Evolutionary conservation across 1,140 invertebrate genomes (phyloP), one percentile per base, ranked within the genome.

Genomic region (Drosophila malerkotliana): DNA sequence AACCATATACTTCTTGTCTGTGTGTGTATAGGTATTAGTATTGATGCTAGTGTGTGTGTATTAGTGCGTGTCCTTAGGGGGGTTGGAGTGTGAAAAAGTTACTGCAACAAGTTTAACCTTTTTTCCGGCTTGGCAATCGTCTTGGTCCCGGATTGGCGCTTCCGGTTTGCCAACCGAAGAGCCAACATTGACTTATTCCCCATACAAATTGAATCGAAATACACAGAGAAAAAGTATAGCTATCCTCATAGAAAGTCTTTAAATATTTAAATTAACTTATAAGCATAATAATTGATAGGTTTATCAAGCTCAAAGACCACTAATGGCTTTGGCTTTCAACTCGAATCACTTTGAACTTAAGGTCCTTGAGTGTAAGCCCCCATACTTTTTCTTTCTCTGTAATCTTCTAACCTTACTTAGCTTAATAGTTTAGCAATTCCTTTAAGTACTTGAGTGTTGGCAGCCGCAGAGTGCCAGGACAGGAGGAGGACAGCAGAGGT

Each of bases 71-170:
- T 10, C 4, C 8, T 18, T 9, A 18, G 1, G n/a, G 18, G 10
- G 5, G 51, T 6, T 9, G 15, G 30, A 49, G 30, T 61, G 28
- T 37, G 51, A 48, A 48, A 82, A 85, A 85, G 74, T 82, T 87
- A 59, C 55, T 78, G 82, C 82, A 87, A 85, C 78, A 85, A 85
- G 74, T 85, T 87, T 64, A 85, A 75, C 82, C 78, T 78, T 77
- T 62, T 69, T 58, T 51, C 60, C 53, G 28, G 44, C 37, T 48
- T 45, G 15, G 12, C 48, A 52, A 21, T 8, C 51, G 32, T n/a
- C 52, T 15, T 26, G 26, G n/a, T 18, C 39, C 53, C 30, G 15
- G 39, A 39, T 30, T 14, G 69, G 37, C 54, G 49, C 51, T 75
- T 63, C 49, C 72, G 71, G 69, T 74, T 74, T 64, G 39, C 32